These are phyloP conservation scores for Patagioenas fasciata DNA, from an alignment of 2,113 vertebrate species.

Conservation along the genomic window DNA sequence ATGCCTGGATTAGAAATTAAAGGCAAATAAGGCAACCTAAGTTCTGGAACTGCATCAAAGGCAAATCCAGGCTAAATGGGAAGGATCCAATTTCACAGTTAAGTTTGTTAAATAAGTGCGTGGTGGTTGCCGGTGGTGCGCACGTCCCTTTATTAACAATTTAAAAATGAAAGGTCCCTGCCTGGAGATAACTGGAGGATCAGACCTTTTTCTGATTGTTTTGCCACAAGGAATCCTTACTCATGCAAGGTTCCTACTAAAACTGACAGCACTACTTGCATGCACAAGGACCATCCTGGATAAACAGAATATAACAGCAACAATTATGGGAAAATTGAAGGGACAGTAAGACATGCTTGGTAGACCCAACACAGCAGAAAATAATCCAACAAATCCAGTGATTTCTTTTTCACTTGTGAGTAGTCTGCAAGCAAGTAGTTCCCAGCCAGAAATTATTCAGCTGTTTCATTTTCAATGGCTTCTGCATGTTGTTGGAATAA, in stretches of 20 bases:
- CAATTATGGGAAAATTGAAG: neutral
- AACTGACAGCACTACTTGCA: neutral
- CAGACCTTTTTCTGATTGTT: neutral
- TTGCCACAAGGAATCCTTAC: neutral
- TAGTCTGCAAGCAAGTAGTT: neutral
- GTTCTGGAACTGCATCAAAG: conserved; percentile 61
- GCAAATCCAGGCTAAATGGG: conserved; percentile 40
- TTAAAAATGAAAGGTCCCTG: conserved; percentile 28
- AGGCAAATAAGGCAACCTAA: conserved; percentile 62
- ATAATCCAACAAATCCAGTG: neutral
- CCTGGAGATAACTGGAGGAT: neutral
- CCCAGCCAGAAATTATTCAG: neutral
- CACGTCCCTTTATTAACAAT: conserved; percentile 43
- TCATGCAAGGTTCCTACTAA: neutral
- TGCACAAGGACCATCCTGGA: neutral
- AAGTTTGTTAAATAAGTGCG: conserved; percentile 63
- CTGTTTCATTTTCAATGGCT: neutral
- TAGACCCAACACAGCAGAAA: neutral
- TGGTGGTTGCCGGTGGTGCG: neutral
- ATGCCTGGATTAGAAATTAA: conserved; percentile 60
- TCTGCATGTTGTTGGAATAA: neutral
- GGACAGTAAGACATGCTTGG: neutral
- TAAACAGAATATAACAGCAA: neutral
- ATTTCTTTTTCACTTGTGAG: neutral
- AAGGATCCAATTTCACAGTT: conserved; percentile 67